Evolutionary conservation across 2,888 invertebrate species (phyloP), one percentile per base, ranked within the genome.

Genomic region (Pristionchus mayeri): DNA sequence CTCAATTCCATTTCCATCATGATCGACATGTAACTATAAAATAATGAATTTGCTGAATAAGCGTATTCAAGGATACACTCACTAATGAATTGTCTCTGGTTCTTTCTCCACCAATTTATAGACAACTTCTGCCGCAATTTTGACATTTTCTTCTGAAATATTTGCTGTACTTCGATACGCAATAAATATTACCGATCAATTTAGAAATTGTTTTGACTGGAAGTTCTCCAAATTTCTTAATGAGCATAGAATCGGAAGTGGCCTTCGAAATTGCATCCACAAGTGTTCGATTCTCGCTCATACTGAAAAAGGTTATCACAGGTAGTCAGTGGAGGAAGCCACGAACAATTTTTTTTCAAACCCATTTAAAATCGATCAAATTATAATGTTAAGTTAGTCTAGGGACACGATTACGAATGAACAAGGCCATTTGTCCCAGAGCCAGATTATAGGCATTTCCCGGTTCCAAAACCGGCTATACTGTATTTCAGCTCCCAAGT

Each of bases 1-100:
- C 75, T 75, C 44, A 75, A 75, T n/a, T 75, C 75, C 75, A 75
- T 75, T 40, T 40, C 75, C 75, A 75, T 75, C 44, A 75, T 40
- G 16, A 75, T 75, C n/a, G 75, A 75, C 75, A 75, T 75, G n/a
- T 75, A 75, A 37, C 75, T 75, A 44, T 44, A 30, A 27, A 54
- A 63, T 63, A 27, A 27, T 63, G 6, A 27, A 54, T 21, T 44
- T 57, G 18, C 11, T 34, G 30, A 63, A 11, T 27, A 11, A 63
- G 4, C 13, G 30, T 2, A 63, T 63, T n/a, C n/a, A n/a, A n/a
- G n/a, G n/a, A 75, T 75, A 40, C 6, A 75, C 44, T 40, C n/a
- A 75, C 75, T 75, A 75, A 13, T 75, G 40, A 40, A 75, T 44
- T 6, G 75, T 75, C 3, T 40, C 44, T n/a, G 44, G 40, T n/a